phyloP scores from a whole-genome alignment of 2,888 invertebrate genomes.

The Rotaria sp. region DNA sequence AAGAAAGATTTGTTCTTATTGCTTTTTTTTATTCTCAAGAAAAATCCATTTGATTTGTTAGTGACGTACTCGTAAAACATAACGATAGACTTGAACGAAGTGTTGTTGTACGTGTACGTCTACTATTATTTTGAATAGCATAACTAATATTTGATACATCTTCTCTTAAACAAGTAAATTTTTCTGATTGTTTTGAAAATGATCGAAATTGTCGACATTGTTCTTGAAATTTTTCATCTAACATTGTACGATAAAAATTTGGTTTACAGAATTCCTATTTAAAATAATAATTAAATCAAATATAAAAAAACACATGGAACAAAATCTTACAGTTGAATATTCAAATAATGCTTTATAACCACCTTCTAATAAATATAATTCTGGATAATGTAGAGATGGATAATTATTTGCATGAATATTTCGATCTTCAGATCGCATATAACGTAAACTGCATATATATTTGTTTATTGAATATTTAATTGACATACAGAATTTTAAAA shows the following conservation, averaged over 20 bases:
- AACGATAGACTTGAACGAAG: neutral
- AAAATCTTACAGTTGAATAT: constrained; percentile 7
- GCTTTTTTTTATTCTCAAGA: neutral
- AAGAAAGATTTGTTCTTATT: neutral
- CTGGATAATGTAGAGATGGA: constrained; percentile 38
- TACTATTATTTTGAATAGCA: neutral
- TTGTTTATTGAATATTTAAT: neutral
- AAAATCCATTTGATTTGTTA: neutral
- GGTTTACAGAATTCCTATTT: constrained; percentile 32
- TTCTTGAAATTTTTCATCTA: constrained; percentile 33
- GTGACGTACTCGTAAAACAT: neutral
- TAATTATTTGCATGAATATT: constrained; percentile 29
- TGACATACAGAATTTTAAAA: neutral
- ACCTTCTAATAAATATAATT: constrained; percentile 36
- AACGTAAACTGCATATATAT: constrained; percentile 13
- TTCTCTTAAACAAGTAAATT: neutral
- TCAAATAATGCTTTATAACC: constrained; percentile 37
- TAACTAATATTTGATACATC: neutral
- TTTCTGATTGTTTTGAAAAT: constrained; percentile 28
- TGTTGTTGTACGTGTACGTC: neutral
- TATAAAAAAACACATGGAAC: neutral
- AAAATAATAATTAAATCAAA: neutral
- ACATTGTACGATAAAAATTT: constrained; percentile 36
- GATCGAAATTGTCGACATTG: constrained; percentile 25
- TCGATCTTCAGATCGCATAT: constrained; percentile 35